Conservation (phyloP, 2,888 invertebrate genomes). For the Raillietiella orientalis region DNA sequence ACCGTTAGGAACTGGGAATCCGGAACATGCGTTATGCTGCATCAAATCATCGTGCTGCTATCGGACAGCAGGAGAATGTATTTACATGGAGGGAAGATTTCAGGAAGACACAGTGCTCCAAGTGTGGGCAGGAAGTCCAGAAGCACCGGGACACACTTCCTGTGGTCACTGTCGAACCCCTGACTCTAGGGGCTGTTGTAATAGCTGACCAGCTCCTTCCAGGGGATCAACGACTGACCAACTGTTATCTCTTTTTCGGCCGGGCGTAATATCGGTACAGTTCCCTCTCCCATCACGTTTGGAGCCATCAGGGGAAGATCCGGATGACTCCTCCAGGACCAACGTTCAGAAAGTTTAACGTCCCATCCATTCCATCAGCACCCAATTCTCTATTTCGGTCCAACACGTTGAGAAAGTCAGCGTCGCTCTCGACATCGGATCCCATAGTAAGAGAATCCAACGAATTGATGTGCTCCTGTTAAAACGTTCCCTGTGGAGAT, state of each 20-base stretch:
- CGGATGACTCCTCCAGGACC: too few species aligned
- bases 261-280: too few species aligned
- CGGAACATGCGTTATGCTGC: slow-evolving; percentile 55
- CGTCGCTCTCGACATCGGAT: too few species aligned
- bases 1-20: slow-evolving; percentile 90
- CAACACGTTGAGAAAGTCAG: background rate
- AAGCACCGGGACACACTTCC: slow-evolving; percentile 46
- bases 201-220: slow-evolving; percentile 50
- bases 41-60: slow-evolving; percentile 60
- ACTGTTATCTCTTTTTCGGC: too few species aligned
- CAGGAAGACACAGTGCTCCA: slow-evolving; percentile 69
- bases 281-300: too few species aligned
- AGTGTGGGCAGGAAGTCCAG: slow-evolving; percentile 79
- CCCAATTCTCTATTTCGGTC: too few species aligned
- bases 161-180: slow-evolving; percentile 87
- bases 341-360: too few species aligned
- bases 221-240: slow-evolving; percentile 8
- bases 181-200: slow-evolving; percentile 90
- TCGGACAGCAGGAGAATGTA: slow-evolving; percentile 53
- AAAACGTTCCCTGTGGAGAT: too few species aligned
- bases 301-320: too few species aligned
- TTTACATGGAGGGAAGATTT: slow-evolving; percentile 84
- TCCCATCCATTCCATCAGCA: too few species aligned
- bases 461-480: too few species aligned
- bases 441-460: too few species aligned